phyloP scores from a whole-genome alignment of 2,888 invertebrate species.

The Aphodius granarius region DNA sequence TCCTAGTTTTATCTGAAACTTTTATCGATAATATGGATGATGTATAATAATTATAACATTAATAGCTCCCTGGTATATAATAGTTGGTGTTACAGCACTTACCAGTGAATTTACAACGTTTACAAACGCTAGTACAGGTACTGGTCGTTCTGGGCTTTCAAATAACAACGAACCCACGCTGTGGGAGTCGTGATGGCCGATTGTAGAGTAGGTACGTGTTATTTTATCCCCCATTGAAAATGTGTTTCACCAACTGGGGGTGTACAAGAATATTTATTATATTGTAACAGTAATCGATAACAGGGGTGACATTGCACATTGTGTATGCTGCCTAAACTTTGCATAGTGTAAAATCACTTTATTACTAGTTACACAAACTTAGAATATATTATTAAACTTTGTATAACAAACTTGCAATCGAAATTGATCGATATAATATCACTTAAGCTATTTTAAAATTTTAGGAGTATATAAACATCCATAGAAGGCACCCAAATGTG shows the following conservation, averaged over 20 bases:
- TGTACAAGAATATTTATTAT: conserved; percentile 32
- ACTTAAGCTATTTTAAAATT: too few species aligned
- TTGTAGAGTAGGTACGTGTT: conserved; percentile 9
- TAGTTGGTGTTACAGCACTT: conserved; percentile 6
- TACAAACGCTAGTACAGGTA: not conserved
- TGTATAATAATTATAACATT: too few species aligned
- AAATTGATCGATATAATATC: not conserved
- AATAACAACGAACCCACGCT: conserved; percentile 4
- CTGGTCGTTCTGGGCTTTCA: too few species aligned
- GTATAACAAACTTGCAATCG: not conserved
- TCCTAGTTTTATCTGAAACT: too few species aligned
- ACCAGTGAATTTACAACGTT: not conserved
- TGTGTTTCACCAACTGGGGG: conserved; percentile 7
- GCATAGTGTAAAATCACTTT: not conserved
- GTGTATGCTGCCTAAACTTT: not conserved
- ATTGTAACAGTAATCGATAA: conserved; percentile 35
- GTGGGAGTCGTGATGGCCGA: not conserved
- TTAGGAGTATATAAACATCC: too few species aligned
- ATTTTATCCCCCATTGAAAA: conserved; percentile 26
- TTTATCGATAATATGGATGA: too few species aligned
- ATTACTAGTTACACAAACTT: too few species aligned
- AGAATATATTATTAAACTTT: too few species aligned
- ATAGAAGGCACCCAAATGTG: too few species aligned
- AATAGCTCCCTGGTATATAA: not conserved
- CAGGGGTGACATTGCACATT: not conserved